These are phyloP conservation scores for Biston stratarius DNA, from an alignment of 2,888 invertebrate genomes.

Conservation along the genomic window DNA sequence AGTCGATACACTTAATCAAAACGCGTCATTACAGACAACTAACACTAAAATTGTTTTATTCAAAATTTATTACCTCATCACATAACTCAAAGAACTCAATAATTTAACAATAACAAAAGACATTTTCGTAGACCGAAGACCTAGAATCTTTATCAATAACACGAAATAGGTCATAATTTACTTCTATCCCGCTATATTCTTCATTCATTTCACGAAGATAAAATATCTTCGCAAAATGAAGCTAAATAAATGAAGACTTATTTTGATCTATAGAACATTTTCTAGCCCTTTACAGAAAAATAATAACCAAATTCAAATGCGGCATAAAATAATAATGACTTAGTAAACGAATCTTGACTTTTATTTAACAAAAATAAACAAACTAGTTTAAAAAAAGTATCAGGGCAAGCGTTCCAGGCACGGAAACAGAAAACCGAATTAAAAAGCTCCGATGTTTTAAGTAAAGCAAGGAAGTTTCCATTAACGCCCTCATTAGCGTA, in stretches of 20 bases:
- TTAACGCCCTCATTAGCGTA: conserved; percentile 73
- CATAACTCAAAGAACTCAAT: conserved; percentile 6
- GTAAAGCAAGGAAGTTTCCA: conserved; percentile 65
- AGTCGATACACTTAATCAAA: too few relatives aligned
- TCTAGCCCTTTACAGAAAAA: too few relatives aligned
- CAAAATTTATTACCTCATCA: neutral
- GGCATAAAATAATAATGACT: conserved; percentile 6
- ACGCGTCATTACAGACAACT: too few relatives aligned
- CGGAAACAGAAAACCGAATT: conserved; percentile 54
- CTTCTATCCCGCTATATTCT: too few relatives aligned
- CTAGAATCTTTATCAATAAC: conserved; percentile 1
- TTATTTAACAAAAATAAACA: conserved; percentile 20
- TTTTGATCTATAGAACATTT: neutral
- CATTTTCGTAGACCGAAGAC: conserved; percentile 3
- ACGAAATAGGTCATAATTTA: neutral
- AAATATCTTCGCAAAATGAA: neutral
- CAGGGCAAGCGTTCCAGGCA: conserved; percentile 41
- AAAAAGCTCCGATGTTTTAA: conserved; percentile 52
- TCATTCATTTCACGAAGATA: too few relatives aligned
- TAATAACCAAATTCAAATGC: neutral
- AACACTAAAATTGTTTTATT: too few relatives aligned
- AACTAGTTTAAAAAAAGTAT: conserved; percentile 26
- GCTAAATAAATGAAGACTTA: neutral
- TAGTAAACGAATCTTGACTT: conserved; percentile 12
- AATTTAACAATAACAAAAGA: conserved; percentile 4